phyloP scores from a whole-genome alignment of 2,113 vertebrate species.

The Pelecanoides urinatrix region DNA sequence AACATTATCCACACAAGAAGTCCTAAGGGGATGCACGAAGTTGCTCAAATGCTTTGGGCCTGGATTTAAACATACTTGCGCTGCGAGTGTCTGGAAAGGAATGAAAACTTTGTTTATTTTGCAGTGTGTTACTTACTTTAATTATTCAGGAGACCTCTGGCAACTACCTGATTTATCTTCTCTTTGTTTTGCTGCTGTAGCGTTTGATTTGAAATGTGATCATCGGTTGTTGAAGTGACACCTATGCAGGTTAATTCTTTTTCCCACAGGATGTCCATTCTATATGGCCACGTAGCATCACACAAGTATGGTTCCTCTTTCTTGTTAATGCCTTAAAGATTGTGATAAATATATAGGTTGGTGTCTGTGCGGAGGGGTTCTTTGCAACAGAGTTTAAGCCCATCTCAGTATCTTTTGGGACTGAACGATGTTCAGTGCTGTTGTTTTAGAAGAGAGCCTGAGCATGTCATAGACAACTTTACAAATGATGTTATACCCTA shows the following conservation, averaged over 20 bases:
- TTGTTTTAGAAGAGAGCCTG: background rate
- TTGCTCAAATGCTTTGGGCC: background rate
- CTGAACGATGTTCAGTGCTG: background rate
- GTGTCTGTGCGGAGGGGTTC: background rate
- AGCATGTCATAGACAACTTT: background rate
- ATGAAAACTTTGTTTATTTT: background rate
- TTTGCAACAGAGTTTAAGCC: background rate
- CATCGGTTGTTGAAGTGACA: background rate
- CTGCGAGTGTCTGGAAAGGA: background rate
- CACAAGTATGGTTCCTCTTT: background rate
- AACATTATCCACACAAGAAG: background rate
- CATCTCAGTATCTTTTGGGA: background rate
- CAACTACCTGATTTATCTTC: background rate
- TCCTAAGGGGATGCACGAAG: background rate
- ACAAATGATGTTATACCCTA: background rate
- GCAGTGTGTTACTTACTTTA: background rate
- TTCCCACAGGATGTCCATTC: background rate
- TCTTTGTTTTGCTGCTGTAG: background rate
- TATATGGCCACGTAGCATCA: background rate
- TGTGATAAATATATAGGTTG: fast-evolving
- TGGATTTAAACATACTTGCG: background rate
- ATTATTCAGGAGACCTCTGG: slow-evolving; percentile 15
- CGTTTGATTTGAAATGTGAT: background rate
- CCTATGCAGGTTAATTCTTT: background rate
- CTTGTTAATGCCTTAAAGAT: background rate